These are phyloP conservation scores for Mimachlamys varia DNA, from an alignment of 2,888 invertebrate species.

Conservation along the genomic window DNA sequence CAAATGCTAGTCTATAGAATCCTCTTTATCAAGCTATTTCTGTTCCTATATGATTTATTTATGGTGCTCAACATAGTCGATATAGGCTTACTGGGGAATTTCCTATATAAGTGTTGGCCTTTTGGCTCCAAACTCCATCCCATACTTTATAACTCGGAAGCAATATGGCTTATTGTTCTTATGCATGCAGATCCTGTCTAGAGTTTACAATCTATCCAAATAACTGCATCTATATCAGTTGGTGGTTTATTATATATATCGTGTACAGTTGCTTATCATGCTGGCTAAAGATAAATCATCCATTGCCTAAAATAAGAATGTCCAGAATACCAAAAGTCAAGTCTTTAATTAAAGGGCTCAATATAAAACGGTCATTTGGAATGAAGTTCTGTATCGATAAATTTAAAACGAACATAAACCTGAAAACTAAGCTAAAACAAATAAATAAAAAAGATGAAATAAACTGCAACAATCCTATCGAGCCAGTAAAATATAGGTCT, in stretches of 20 bases:
- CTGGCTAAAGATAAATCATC: neutral
- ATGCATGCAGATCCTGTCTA: neutral
- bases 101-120: conserved; percentile 1
- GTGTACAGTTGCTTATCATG: neutral
- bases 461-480: neutral
- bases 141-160: neutral
- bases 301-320: neutral
- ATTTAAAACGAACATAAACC: neutral
- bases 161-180: neutral
- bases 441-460: neutral
- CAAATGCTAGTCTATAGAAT: neutral
- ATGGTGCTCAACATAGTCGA: neutral
- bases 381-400: neutral
- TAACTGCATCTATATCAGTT: neutral
- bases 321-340: neutral
- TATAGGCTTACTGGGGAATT: neutral
- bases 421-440: neutral
- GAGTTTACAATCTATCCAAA: neutral
- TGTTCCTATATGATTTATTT: conserved; percentile 1
- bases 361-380: neutral
- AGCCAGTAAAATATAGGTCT: neutral
- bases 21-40: neutral
- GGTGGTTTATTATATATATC: neutral
- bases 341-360: neutral
- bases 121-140: neutral